Evolutionary conservation across 2,113 vertebrate species (phyloP).

Genomic region (Ictalurus punctatus): DNA sequence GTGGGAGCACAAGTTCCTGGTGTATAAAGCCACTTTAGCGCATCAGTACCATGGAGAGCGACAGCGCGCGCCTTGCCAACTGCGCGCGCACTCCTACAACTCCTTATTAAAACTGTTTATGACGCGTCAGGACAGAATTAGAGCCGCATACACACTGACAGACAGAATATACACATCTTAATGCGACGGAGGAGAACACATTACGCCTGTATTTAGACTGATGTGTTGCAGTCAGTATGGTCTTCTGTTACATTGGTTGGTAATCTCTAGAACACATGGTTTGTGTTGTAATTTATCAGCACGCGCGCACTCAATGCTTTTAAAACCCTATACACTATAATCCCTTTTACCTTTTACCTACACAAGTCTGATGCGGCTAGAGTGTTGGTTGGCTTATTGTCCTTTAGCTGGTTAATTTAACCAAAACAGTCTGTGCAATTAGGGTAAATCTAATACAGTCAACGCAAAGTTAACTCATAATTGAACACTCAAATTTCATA

Average conservation of each 20-base stretch:
- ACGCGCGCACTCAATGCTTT: not conserved
- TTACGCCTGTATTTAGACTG: not conserved
- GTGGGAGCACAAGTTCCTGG: conserved; percentile 60
- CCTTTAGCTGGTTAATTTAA: not conserved
- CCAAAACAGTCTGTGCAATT: not conserved
- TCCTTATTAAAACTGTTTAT: conserved; percentile 42
- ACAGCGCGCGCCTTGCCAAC: conserved; percentile 62
- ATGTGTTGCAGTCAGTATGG: not conserved
- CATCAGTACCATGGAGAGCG: conserved; percentile 79
- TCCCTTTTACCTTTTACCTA: not conserved
- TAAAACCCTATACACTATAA: not conserved
- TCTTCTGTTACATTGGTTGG: not conserved
- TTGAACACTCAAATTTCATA: not conserved
- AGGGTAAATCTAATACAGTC: not conserved
- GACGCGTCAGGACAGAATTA: conserved; percentile 56
- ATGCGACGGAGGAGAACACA: not conserved
- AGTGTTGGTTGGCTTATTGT: not conserved
- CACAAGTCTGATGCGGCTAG: not conserved
- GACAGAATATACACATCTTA: not conserved
- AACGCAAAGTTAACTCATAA: not conserved
- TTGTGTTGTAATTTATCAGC: not conserved
- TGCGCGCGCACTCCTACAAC: conserved; percentile 54
- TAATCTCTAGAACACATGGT: not conserved
- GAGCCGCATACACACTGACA: not conserved
- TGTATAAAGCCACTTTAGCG: conserved; percentile 67